phyloP scores from a whole-genome alignment of 2,113 vertebrate species.

The Condylura cristata region DNA sequence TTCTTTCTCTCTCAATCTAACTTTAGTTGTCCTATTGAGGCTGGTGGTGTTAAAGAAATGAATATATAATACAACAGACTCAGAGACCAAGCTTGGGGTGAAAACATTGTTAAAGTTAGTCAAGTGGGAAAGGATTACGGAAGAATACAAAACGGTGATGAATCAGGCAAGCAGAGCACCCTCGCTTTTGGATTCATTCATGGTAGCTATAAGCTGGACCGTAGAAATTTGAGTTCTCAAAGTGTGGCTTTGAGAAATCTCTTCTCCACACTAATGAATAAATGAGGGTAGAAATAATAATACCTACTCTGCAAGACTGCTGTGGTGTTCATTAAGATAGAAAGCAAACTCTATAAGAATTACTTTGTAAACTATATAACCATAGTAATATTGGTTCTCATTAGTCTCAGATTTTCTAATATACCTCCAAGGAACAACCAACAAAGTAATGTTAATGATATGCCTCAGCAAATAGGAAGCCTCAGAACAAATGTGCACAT shows the following conservation, averaged over 20 bases:
- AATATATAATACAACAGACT: neutral
- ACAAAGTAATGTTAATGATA: neutral
- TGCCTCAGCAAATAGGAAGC: neutral
- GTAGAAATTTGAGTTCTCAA: neutral
- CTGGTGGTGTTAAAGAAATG: neutral
- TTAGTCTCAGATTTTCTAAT: neutral
- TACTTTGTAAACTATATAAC: neutral
- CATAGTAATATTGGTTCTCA: neutral
- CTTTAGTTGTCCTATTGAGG: neutral
- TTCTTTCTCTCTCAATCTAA: neutral
- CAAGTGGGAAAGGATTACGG: neutral
- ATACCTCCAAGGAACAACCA: neutral
- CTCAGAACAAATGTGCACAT: neutral
- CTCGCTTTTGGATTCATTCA: neutral
- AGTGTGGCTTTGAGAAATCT: neutral
- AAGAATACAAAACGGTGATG: neutral
- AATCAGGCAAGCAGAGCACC: neutral
- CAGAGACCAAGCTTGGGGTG: neutral
- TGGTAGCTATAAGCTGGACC: neutral
- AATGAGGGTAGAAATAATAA: neutral
- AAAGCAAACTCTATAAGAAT: neutral
- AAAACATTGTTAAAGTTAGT: conserved; percentile 10
- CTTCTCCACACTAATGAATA: neutral
- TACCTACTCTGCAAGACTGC: neutral
- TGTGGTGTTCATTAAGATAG: neutral